phyloP scores from a whole-genome alignment of 2,797 vertebrate genomes.

The Urophycis tenuis region DNA sequence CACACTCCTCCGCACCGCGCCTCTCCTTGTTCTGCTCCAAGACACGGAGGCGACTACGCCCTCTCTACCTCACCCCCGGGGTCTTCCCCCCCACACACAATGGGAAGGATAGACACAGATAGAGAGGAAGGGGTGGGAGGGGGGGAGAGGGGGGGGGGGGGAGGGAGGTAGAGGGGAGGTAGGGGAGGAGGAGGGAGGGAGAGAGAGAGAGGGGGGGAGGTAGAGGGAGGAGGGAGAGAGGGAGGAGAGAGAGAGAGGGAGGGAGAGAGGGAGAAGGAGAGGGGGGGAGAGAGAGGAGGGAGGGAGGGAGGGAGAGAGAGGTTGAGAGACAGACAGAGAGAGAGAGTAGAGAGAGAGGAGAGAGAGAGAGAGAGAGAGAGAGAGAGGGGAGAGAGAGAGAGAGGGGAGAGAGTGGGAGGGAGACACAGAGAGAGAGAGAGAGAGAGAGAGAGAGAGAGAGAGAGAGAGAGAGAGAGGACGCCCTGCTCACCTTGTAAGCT shows the following conservation, averaged over 20 bases:
- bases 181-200: conserved; percentile 14
- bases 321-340: conserved; percentile 28
- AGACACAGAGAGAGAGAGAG: conserved; percentile 30
- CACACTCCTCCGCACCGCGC: neutral
- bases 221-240: conserved; percentile 19
- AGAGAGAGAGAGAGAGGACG: neutral
- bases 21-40: neutral
- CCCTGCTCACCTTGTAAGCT: conserved; percentile 86
- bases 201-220: conserved; percentile 24
- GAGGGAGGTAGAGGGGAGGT: neutral
- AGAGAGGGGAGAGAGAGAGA: neutral
- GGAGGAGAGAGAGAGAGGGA: neutral
- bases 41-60: neutral
- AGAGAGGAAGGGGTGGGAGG: conserved; percentile 2
- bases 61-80: neutral
- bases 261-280: neutral
- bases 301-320: conserved; percentile 9
- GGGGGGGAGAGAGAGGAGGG: neutral
- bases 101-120: neutral
- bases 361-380: neutral
- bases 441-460: conserved; percentile 18
- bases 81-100: neutral
- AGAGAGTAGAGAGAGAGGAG: conserved; percentile 18
- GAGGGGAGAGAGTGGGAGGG: neutral
- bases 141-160: neutral